phyloP scores from a whole-genome alignment of 2,888 invertebrate species.

The Ceraclea dissimilis region DNA sequence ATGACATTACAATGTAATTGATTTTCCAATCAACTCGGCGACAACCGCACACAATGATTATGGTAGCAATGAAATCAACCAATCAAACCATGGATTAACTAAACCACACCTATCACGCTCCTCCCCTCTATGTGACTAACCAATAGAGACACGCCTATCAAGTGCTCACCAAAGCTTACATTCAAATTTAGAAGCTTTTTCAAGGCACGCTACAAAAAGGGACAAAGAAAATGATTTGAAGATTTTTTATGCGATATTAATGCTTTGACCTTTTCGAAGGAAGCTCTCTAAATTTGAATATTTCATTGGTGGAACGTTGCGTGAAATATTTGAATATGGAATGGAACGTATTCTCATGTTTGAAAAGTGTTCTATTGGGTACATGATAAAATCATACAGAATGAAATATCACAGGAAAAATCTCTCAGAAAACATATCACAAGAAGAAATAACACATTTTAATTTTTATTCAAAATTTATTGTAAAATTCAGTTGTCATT shows the following conservation, averaged over 20 bases:
- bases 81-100: background rate
- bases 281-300: too few species aligned
- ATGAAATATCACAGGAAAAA: too few species aligned
- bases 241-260: background rate
- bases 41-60: background rate
- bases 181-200: background rate
- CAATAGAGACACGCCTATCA: constrained; percentile 13
- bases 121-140: constrained; percentile 4
- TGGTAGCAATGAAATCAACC: background rate
- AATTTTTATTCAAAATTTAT: too few species aligned
- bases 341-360: background rate
- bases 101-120: constrained; percentile 1
- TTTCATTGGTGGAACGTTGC: too few species aligned
- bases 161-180: too few species aligned
- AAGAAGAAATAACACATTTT: too few species aligned
- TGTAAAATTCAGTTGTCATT: too few species aligned
- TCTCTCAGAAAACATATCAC: too few species aligned
- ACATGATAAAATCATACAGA: too few species aligned
- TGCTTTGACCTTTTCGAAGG: background rate
- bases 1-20: constrained; percentile 23
- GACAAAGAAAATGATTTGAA: background rate
- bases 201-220: background rate
- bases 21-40: constrained; percentile 15
- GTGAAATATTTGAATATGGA: too few species aligned
- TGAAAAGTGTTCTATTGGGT: background rate